Conservation (phyloP, 2,888 invertebrate genomes). For the Chalcis sispes region DNA sequence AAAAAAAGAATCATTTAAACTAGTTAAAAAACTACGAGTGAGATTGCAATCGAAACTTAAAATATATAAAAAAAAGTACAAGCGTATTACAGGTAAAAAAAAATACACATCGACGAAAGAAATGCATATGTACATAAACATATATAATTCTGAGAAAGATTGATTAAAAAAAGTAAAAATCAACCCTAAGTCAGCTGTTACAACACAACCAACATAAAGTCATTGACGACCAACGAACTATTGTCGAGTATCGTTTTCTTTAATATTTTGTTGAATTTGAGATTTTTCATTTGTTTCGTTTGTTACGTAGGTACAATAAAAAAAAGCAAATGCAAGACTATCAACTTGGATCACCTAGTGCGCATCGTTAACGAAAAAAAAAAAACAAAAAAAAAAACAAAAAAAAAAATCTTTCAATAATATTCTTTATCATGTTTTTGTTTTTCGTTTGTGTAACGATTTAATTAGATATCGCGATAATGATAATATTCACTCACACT, state of each 20-base stretch:
- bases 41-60: slow-evolving; percentile 44
- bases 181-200: slow-evolving; percentile 62
- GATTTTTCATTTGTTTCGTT: slow-evolving; percentile 45
- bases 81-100: slow-evolving; percentile 37
- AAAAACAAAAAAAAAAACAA: slow-evolving; percentile 24
- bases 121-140: too few relatives aligned
- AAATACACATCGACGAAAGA: slow-evolving; percentile 31
- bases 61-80: slow-evolving; percentile 36
- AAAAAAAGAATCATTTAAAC: slow-evolving; percentile 26
- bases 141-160: slow-evolving; percentile 13
- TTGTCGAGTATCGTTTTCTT: slow-evolving; percentile 14
- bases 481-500: slow-evolving; percentile 51
- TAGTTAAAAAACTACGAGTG: slow-evolving; percentile 48
- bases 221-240: slow-evolving; percentile 53
- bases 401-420: slow-evolving; percentile 13
- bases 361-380: slow-evolving; percentile 49
- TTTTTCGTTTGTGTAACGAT: slow-evolving; percentile 53
- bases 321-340: slow-evolving; percentile 69
- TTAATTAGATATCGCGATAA: slow-evolving; percentile 43
- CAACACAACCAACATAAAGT: slow-evolving; percentile 66
- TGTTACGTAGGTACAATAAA: slow-evolving; percentile 50
- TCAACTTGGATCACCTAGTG: slow-evolving; percentile 66
- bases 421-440: slow-evolving; percentile 25
- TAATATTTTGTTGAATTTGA: slow-evolving; percentile 11
- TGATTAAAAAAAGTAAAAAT: slow-evolving; percentile 17